Evolutionary conservation across 1,140 invertebrate genomes (phyloP), one percentile per base, ranked within the genome.

Genomic region (Drosophila parabipectinata): DNA sequence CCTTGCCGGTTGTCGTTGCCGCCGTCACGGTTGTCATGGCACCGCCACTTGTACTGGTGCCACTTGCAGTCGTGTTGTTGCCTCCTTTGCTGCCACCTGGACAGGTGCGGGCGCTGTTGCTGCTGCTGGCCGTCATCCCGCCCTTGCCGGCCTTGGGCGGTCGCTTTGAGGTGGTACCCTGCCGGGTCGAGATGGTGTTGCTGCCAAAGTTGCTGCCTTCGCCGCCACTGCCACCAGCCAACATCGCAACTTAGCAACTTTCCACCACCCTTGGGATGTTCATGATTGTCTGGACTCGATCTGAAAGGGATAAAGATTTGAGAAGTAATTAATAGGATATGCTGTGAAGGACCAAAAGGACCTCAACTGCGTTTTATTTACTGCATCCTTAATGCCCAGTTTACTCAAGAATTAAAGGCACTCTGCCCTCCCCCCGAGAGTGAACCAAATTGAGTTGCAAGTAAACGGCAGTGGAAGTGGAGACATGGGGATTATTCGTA

Each of bases 21-120:
- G 54, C 64, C 6, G 64, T 71, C 6, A 66, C 63, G 3, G 66
- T 66, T 2, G 63, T 69, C 63, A 69, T 71, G 24, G 64, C 18
- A 0, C 47, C 55, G 18, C 18, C 18, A 18, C 18, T 18, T 0
- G 28, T 54, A 4, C 24, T 44, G 15, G 28, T 5, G 12, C 32
- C 32, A 32, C 32, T 32, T 32, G 26, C 26, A 28, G 30, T 8
- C 2, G 44, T 4, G 37, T 24, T 39, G 8, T 21, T 2, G n/a
- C 8, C 47, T 1, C 6, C 26, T 44, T 60, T 52, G 24, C n/a
- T 24, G 15, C 34, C 32, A 8, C 15, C 28, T 21, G 48, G 47
- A 39, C 39, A 66, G 12, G 34, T 62, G 39, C 62, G 45, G 1
- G 50, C 9, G 18, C 39, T 30, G 39, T 30, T 55, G 21, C 30